Evolutionary conservation across 1,140 invertebrate species (phyloP), one percentile per base, ranked within the genome.

Genomic region (Eueides isabella): DNA sequence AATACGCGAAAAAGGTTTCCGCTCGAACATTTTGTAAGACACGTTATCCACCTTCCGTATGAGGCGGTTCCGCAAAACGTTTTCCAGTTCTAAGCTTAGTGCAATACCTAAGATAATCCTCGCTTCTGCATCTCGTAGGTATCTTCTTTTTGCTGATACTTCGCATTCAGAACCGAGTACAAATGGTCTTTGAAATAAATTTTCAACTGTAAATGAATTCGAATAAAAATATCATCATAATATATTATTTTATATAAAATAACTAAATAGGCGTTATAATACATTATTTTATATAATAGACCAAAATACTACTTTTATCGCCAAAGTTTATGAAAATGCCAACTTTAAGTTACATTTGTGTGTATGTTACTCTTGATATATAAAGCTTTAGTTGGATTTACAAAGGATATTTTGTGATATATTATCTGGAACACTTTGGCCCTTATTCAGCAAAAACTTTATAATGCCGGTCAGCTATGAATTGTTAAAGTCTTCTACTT

Each of bases 61-160:
- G 61, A 63, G 16, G 26, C 48, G 61, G 23, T 29, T 12, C 61
- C 61, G 28, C 61, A 61, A 61, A 61, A 61, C 61, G 61, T 61
- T 29, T 61, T 61, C 61, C 61, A 61, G 26, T 61, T 61, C 61
- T 29, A 61, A 61, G 61, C 77, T 77, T 35, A 48, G 41, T 80
- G 80, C 81, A 86, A 83, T 81, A 83, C 73, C 76, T 72, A 71
- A 74, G 80, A 86, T 87, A 85, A 87, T 84, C 84, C 79, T 74
- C 76, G 75, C 76, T 79, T 79, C 77, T 81, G 75, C 77, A 82
- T 80, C 77, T 82, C 55, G 75, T 76, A 62, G 63, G 74, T 78
- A 77, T 82, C 68, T 48, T 75, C 63, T 79, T 81, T 84, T 78
- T 82, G 65, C 72, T 66, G 33, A 76, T 68, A 76, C 68, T 44